Evolutionary conservation across 37 sponge, comb jelly and placozoan genomes (phyloP).

Genomic region (Haliclona indistincta): DNA sequence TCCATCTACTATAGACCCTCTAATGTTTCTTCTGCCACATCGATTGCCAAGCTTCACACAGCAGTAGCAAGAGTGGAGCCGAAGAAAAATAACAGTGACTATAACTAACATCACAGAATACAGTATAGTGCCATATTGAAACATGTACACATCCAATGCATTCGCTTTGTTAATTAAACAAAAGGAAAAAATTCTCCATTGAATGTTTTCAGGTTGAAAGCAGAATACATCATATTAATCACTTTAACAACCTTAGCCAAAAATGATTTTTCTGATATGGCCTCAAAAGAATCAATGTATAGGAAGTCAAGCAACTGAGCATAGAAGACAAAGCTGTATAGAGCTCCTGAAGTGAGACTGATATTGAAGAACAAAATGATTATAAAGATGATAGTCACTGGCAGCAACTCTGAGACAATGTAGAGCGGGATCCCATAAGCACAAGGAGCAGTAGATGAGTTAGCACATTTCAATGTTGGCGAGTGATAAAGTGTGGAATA

Average conservation of each 20-base stretch:
- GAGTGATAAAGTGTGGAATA: too few relatives aligned
- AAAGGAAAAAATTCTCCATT: not conserved
- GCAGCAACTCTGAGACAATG: too few relatives aligned
- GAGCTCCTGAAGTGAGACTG: too few relatives aligned
- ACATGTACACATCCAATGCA: not conserved
- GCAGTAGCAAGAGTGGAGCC: not conserved
- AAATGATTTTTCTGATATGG: not conserved
- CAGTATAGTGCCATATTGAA: not conserved
- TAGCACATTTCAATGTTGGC: too few relatives aligned
- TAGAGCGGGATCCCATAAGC: too few relatives aligned
- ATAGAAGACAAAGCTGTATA: too few relatives aligned
- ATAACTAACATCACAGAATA: not conserved
- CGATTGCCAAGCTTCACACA: not conserved
- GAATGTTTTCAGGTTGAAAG: not conserved
- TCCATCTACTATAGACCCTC: not conserved
- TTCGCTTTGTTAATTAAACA: not conserved
- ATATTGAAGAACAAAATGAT: too few relatives aligned
- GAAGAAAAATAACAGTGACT: not conserved
- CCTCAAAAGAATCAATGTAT: too few relatives aligned
- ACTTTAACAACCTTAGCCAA: not conserved
- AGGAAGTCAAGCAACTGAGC: too few relatives aligned
- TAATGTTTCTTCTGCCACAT: constrained; percentile 6
- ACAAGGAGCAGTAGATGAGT: too few relatives aligned
- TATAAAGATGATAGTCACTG: too few relatives aligned
- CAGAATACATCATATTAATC: not conserved